Conservation (phyloP, 2,797 vertebrate species). For the Lycodopsis pacificus region DNA sequence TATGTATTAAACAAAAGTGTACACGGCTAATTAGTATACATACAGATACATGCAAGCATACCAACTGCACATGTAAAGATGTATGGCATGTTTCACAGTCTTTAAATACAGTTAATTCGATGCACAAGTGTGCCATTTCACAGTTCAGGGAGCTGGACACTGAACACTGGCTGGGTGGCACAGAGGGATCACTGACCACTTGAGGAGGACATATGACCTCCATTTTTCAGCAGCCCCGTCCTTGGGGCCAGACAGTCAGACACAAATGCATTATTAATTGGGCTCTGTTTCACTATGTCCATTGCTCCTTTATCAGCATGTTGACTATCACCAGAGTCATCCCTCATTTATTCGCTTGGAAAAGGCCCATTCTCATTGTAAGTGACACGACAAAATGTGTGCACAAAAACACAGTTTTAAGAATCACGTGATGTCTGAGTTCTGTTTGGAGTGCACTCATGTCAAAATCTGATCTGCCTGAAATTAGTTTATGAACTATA, state of each 20-base stretch:
- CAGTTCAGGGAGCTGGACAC: constrained; percentile 37
- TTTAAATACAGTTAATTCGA: constrained; percentile 38
- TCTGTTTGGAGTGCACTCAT: constrained; percentile 13
- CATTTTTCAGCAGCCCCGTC: constrained; percentile 76
- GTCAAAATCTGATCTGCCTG: constrained; percentile 13
- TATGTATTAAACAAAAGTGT: constrained; percentile 27
- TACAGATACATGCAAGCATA: not conserved
- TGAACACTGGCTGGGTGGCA: constrained; percentile 69
- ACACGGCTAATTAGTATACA: constrained; percentile 20
- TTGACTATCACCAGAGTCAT: constrained; percentile 69
- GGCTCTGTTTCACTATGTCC: constrained; percentile 79
- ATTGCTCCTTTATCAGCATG: constrained; percentile 80
- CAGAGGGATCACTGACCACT: constrained; percentile 74
- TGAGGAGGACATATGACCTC: constrained; percentile 76
- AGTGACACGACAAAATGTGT: constrained; percentile 45
- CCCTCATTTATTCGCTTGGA: constrained; percentile 71
- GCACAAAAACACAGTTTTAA: constrained; percentile 31
- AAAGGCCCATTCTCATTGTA: constrained; percentile 54
- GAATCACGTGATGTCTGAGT: not conserved
- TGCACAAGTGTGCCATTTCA: constrained; percentile 34
- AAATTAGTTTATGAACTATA: not conserved
- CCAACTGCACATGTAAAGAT: not conserved
- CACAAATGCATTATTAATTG: constrained; percentile 86
- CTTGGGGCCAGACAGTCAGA: constrained; percentile 82
- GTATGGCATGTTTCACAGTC: not conserved